These are phyloP conservation scores for Siderastrea siderea DNA, from an alignment of 92 coral and sea anemone species.

Conservation along the genomic window DNA sequence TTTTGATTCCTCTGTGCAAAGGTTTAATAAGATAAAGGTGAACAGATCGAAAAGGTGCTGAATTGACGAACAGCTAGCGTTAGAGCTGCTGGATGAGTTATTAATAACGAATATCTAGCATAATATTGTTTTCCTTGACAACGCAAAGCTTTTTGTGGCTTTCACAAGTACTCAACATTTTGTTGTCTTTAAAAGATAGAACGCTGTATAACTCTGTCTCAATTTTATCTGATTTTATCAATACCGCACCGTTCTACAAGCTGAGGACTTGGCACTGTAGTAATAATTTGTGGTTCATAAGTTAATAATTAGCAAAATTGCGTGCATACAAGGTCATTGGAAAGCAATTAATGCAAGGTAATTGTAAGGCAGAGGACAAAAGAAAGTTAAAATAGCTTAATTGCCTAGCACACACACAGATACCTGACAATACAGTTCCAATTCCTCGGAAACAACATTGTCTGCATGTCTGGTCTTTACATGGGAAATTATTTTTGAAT, in stretches of 20 bases:
- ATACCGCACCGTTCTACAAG: no score
- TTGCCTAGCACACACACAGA: background rate
- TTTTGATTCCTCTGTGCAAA: background rate
- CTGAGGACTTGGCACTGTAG: no score
- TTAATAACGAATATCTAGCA: background rate
- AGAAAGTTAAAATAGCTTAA: background rate
- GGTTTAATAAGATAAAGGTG: background rate
- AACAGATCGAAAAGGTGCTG: background rate
- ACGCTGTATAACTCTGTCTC: background rate
- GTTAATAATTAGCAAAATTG: constrained; percentile 2
- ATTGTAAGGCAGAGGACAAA: constrained; percentile 19
- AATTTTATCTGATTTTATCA: background rate
- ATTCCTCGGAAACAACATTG: no score
- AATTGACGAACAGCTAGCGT: background rate
- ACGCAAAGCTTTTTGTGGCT: background rate
- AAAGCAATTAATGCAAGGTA: constrained; percentile 2
- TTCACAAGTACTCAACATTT: background rate
- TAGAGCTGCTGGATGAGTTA: background rate
- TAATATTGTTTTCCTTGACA: constrained; percentile 16
- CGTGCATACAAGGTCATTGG: constrained; percentile 5
- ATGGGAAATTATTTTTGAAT: no score
- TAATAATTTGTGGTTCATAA: background rate
- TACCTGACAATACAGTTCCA: no score
- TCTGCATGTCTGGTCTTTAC: no score
- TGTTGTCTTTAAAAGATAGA: background rate